Evolutionary conservation across 2,113 vertebrate species (phyloP), one percentile per base, ranked within the genome.

Genomic region (Osmerus eperlanus): DNA sequence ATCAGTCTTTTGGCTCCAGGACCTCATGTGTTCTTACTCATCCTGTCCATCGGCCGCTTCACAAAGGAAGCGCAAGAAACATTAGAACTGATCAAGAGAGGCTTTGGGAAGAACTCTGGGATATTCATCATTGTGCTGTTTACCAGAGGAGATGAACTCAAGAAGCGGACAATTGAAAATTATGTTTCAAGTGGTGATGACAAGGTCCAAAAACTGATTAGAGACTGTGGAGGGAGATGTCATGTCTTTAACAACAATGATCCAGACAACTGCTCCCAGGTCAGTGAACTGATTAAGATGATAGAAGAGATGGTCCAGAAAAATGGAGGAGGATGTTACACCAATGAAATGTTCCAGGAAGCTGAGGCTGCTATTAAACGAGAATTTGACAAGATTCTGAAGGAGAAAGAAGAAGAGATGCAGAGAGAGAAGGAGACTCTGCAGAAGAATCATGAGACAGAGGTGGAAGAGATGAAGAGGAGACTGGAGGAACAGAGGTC

Each of bases 1-100:
- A 63, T 72, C 9, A 28, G 19, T 15, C 23, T 54, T 23, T 72
- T 29, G 12, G 70, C 70, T 23, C 70, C 70, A 81, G 81, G 81
- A 12, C 81, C 81, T 29, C 77, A 80, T 41, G 78, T 80, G 23
- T 70, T 83, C 67, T 15, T 80, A 3, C 16, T 83, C 21, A 77
- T 82, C 18, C 41, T 82, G 19, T 53, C 71, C 3, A 62, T 83
- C 14, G 74, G 75, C 0, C 16, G 62, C 3, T 71, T 75, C 7
- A 77, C 75, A 13, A 13, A 70, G 16, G 72, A 77, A 7, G 77
- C 77, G 67, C 47, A 23, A 32, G 61, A 77, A 0, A 69, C 78
- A 1, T 59, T 72, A 2, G 3, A 74, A 1, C 14, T 75, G 0
- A 69, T 83, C 25, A 74, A 64, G 52, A 65, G 21, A 3, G 23